A percentile compares a stretch with the other conserved stretches of the same genome.
These are phyloP conservation scores for Apocrypta bakeri DNA, from an alignment of 1,140 invertebrate species.

Conservation along the genomic window DNA sequence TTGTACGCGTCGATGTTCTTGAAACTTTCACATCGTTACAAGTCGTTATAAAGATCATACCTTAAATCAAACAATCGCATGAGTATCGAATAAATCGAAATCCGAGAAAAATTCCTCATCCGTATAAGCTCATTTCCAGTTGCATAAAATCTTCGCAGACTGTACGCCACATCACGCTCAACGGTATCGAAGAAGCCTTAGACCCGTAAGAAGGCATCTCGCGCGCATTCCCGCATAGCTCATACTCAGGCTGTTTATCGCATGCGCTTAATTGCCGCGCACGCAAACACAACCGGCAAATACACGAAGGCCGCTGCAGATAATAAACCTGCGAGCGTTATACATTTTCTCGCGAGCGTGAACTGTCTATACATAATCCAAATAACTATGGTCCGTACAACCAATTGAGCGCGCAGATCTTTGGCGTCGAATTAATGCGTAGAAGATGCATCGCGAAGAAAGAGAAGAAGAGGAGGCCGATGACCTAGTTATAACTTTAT, in stretches of 20 bases:
- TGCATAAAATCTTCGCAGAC: neutral
- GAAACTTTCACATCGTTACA: too few species aligned
- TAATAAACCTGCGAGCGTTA: conserved; percentile 13
- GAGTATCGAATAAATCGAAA: neutral
- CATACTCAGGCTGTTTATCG: neutral
- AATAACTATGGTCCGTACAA: conserved; percentile 16
- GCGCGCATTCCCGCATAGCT: neutral
- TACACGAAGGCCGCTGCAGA: neutral
- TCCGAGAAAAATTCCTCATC: neutral
- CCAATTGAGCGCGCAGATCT: neutral
- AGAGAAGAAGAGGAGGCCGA: conserved; percentile 38
- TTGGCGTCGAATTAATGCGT: conserved; percentile 17
- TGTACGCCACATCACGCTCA: neutral
- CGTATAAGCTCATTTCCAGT: neutral
- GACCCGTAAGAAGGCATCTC: neutral
- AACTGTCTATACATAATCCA: conserved; percentile 19
- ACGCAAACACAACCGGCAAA: neutral
- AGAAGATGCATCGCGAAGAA: neutral
- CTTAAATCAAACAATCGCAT: too few species aligned
- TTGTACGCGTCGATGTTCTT: too few species aligned
- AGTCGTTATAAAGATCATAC: too few species aligned
- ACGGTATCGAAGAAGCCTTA: conserved; percentile 7
- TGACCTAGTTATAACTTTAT: conserved; percentile 50
- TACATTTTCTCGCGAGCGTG: conserved; percentile 9
- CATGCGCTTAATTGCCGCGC: neutral